A percentile compares a stretch with the other conserved stretches of the same genome.
These are phyloP conservation scores for Apodemia duryi DNA, from an alignment of 2,888 invertebrate genomes.

Conservation along the genomic window DNA sequence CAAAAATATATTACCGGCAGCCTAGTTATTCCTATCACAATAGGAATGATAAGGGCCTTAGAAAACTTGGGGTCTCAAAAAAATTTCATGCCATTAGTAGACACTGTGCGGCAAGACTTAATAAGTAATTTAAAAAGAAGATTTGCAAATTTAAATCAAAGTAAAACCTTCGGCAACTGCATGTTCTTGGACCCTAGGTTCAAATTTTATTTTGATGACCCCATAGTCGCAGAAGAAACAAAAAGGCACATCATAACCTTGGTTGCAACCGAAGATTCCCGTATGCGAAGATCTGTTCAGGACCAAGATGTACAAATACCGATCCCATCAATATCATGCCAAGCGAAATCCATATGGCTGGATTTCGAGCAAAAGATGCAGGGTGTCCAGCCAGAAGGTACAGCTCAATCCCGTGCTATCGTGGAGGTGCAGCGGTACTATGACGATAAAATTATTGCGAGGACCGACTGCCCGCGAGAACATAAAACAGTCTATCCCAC, in stretches of 20 bases:
- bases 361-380: constrained; percentile 18
- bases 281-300: too few species aligned
- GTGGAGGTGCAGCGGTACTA: constrained; percentile 14
- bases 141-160: constrained; percentile 17
- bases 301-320: background rate
- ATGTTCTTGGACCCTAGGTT: constrained; percentile 21
- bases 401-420: constrained; percentile 18
- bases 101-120: constrained; percentile 16
- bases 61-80: constrained; percentile 3
- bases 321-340: constrained; percentile 1
- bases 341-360: constrained; percentile 21
- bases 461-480: too few species aligned
- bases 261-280: constrained; percentile 2
- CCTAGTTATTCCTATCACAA: constrained; percentile 17
- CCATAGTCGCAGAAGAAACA: constrained; percentile 4
- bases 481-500: background rate
- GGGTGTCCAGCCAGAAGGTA: constrained; percentile 18
- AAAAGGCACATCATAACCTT: constrained; percentile 15
- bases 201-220: constrained; percentile 20
- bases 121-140: constrained; percentile 17
- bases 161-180: constrained; percentile 19
- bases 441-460: too few species aligned
- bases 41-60: constrained; percentile 14
- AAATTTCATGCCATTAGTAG: constrained; percentile 1
- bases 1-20: constrained; percentile 20